These are phyloP conservation scores for Protobothrops mucrosquamatus DNA, from an alignment of 2,113 vertebrate species.

Conservation along the genomic window DNA sequence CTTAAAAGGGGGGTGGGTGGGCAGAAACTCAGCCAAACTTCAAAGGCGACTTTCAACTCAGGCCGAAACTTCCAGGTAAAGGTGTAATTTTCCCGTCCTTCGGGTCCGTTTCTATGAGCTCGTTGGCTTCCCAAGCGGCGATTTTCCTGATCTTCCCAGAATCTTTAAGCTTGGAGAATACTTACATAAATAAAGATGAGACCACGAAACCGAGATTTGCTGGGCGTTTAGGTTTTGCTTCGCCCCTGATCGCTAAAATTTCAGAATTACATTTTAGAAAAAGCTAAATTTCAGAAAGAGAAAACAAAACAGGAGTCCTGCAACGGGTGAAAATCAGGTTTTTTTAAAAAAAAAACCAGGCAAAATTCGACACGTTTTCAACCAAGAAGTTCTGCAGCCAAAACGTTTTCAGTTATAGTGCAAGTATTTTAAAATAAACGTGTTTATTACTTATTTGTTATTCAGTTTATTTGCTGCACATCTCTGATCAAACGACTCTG, in stretches of 20 bases:
- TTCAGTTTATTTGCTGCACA: not conserved
- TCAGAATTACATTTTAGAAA: not conserved
- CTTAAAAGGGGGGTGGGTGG: not conserved
- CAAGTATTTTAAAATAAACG: not conserved
- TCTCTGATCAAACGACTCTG: fast-evolving
- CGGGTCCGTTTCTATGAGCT: not conserved
- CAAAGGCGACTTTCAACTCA: no score
- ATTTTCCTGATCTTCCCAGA: not conserved
- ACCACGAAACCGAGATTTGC: not conserved
- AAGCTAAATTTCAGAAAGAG: not conserved
- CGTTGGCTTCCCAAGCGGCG: not conserved
- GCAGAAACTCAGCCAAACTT: not conserved
- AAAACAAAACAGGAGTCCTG: not conserved
- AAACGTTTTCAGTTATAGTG: not conserved
- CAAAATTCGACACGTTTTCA: not conserved
- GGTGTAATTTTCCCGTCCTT: not conserved
- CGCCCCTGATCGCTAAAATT: not conserved
- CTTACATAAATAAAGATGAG: not conserved
- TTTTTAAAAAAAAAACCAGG: fast-evolving
- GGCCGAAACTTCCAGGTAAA: not conserved
- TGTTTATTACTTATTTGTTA: not conserved
- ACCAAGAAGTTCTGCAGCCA: not conserved
- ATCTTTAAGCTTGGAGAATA: not conserved
- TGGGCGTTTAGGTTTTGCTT: not conserved
- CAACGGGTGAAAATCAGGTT: not conserved